Evolutionary conservation across 2,113 vertebrate species (phyloP), one percentile per base, ranked within the genome.

Genomic region (Clinocottus analis): DNA sequence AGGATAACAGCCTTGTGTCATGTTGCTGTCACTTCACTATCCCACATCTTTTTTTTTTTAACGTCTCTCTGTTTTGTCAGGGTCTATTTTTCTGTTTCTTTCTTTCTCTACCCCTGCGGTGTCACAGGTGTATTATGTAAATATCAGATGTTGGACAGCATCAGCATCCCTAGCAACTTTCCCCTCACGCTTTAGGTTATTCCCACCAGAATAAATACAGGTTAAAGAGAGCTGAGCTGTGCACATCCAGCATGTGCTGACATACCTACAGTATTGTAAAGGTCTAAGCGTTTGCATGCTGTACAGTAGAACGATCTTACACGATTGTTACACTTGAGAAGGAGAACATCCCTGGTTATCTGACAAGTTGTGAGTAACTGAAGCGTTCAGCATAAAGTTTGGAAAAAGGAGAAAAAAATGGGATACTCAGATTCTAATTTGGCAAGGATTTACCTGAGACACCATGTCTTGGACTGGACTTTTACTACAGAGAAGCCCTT

Each of bases 1-100:
- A 77, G 66, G 83, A 83, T 72, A 87, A 87, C 81, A 78, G 86
- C 83, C 77, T 77, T 73, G 79, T 89, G 80, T 70, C 81, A 85
- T 80, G 78, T 80, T 80, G 71, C 70, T 49, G 17, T 86, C 80
- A 86, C 49, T n/a, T 84, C 61, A 79, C 64, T 59, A 78, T 72
- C 77, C 72, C 72, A 87, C 82, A 81, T 86, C 70, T 75, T 21
- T 16, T 10, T n/a, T 68, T 2, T 14, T n/a, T n/a, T n/a, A n/a
- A n/a, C 11, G 12, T 56, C 16, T 17, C 62, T 49, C 43, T 71
- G 9, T 72, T 75, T 51, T 62, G n/a, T 45, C n/a, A 19, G 2
- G 41, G 2, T 35, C 19, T 39, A 1, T 49, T 59, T 77, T 67
- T 80, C 33, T 47, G 11, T 53, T 23, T 63, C 27, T 61, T 35